A percentile compares a stretch with the other conserved stretches of the same genome.
These are phyloP conservation scores for Phengaris arion DNA, from an alignment of 2,888 invertebrate genomes.

Conservation along the genomic window DNA sequence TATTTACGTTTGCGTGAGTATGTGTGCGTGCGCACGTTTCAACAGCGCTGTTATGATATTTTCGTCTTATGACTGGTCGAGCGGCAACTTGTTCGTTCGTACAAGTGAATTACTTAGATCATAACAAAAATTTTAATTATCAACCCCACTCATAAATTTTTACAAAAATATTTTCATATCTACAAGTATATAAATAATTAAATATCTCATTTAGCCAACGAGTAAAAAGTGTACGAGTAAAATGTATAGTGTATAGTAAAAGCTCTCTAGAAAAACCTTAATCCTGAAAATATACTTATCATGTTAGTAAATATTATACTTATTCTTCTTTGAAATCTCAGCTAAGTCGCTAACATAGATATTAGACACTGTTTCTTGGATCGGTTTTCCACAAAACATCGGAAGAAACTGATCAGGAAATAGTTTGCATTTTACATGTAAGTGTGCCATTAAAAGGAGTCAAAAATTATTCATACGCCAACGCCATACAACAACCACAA, in stretches of 20 bases:
- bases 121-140: no score
- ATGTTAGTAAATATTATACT: background rate
- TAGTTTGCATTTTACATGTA: background rate
- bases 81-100: no score
- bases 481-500: conserved; percentile 28
- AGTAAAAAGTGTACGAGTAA: no score
- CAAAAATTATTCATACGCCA: conserved; percentile 24
- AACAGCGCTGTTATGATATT: no score
- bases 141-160: background rate
- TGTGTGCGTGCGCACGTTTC: no score
- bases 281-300: background rate
- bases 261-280: background rate
- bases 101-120: no score
- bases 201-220: background rate
- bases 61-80: no score
- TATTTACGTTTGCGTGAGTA: no score
- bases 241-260: background rate
- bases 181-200: background rate
- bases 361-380: background rate
- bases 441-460: conserved; percentile 14
- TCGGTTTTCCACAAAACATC: background rate
- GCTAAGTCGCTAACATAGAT: background rate
- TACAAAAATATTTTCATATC: background rate
- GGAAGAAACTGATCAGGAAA: background rate
- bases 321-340: background rate